These are phyloP conservation scores for Lycocorax pyrrhopterus DNA, from an alignment of 2,113 vertebrate species.

Conservation along the genomic window DNA sequence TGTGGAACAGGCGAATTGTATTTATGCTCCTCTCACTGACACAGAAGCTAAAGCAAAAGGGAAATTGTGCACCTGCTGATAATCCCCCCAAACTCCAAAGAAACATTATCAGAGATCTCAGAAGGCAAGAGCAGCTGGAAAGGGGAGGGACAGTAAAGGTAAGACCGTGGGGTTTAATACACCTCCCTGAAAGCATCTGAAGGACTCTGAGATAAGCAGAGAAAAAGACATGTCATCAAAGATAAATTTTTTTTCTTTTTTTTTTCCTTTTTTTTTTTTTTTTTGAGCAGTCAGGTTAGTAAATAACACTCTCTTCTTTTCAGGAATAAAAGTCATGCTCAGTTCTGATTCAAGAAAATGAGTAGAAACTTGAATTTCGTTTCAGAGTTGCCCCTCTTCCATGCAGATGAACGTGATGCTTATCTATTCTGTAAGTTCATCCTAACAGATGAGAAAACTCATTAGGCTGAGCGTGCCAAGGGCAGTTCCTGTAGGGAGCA, in stretches of 20 bases:
- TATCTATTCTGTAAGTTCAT: background rate
- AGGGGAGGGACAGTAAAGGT: background rate
- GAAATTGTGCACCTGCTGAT: background rate
- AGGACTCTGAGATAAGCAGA: background rate
- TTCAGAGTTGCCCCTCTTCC: background rate
- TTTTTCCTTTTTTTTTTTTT: no score
- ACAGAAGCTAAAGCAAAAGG: background rate
- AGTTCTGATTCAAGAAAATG: background rate
- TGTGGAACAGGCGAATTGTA: background rate
- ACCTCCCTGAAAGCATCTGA: fast-evolving
- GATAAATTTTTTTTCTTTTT: background rate
- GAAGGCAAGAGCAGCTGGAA: background rate
- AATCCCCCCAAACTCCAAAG: background rate
- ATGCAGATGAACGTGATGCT: background rate
- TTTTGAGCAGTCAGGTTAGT: background rate
- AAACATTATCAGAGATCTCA: background rate
- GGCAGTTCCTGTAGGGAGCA: background rate
- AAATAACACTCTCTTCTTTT: background rate
- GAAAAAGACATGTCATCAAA: background rate
- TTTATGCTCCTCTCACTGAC: background rate
- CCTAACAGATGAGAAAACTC: background rate
- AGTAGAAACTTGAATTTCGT: background rate
- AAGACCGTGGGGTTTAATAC: background rate
- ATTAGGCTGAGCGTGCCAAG: background rate
- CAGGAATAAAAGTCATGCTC: fast-evolving